phyloP scores from a whole-genome alignment of 2,797 vertebrate genomes.

The Lerista edwardsae region DNA sequence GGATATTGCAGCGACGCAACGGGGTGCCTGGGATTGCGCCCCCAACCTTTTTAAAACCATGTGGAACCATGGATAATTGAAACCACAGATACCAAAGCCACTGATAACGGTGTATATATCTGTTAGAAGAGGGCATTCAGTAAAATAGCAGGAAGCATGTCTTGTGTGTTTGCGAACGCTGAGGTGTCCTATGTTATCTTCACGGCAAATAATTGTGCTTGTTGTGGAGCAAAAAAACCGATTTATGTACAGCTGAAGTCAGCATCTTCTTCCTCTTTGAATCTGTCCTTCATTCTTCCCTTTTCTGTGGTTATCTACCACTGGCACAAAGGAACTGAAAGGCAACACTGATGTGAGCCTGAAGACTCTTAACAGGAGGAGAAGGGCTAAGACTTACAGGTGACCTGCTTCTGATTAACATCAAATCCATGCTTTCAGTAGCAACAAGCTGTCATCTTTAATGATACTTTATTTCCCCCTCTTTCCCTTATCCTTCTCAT shows the following conservation, averaged over 20 bases:
- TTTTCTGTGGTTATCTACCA: slow-evolving; percentile 3
- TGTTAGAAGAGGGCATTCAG: neutral
- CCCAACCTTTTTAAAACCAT: too few species aligned
- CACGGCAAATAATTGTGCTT: neutral
- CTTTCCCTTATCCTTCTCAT: slow-evolving; percentile 61
- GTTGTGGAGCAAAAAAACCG: neutral
- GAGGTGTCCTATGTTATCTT: neutral
- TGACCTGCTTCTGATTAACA: slow-evolving; percentile 62
- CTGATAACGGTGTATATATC: too few species aligned
- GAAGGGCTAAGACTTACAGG: slow-evolving; percentile 34
- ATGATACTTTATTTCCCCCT: neutral
- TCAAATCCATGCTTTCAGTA: slow-evolving; percentile 55
- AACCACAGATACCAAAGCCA: too few species aligned
- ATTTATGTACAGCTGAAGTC: neutral
- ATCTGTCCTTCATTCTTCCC: neutral
- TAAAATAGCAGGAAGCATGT: neutral
- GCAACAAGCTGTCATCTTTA: slow-evolving; percentile 61
- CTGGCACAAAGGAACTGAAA: neutral
- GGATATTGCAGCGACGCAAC: too few species aligned
- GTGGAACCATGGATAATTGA: too few species aligned
- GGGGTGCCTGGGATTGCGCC: too few species aligned
- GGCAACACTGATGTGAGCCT: slow-evolving; percentile 48
- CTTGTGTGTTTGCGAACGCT: neutral
- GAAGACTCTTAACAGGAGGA: slow-evolving; percentile 26
- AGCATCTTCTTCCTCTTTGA: neutral